Evolutionary conservation across 2,113 vertebrate species (phyloP).

Genomic region (Apeltes quadracus): DNA sequence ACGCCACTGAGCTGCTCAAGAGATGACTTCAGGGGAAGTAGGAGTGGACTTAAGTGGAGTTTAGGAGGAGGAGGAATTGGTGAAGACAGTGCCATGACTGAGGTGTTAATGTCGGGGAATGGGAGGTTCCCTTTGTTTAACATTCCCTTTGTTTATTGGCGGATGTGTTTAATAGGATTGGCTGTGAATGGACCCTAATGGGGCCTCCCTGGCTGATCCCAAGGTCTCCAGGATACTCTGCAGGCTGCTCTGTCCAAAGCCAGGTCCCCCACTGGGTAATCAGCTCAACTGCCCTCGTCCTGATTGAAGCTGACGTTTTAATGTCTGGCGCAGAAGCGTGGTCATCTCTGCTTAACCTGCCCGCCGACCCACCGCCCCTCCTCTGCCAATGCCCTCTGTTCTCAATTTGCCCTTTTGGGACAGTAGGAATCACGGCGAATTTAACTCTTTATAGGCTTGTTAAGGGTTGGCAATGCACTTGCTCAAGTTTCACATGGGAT

Average conservation of each 20-base stretch:
- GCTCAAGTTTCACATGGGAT: constrained; percentile 75
- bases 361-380: constrained; percentile 60
- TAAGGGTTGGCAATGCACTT: constrained; percentile 66
- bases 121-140: constrained; percentile 86
- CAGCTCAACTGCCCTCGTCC: constrained; percentile 80
- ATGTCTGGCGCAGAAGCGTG: constrained; percentile 83
- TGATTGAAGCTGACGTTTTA: constrained; percentile 87
- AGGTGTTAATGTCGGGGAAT: constrained; percentile 81
- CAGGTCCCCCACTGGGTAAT: constrained; percentile 80
- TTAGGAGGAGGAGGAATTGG: constrained; percentile 52
- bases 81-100: constrained; percentile 69
- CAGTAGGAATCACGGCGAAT: constrained; percentile 85
- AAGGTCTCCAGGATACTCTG: constrained; percentile 75
- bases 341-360: constrained; percentile 85
- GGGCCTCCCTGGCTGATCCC: constrained; percentile 73
- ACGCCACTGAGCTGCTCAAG: background rate
- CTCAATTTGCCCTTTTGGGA: constrained; percentile 82
- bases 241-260: constrained; percentile 77
- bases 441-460: constrained; percentile 86
- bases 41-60: constrained; percentile 49
- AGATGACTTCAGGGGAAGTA: constrained; percentile 38
- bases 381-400: constrained; percentile 67
- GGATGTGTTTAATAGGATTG: constrained; percentile 87
- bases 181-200: constrained; percentile 83
- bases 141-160: constrained; percentile 85